Evolutionary conservation across 2,888 invertebrate species (phyloP), one percentile per base, ranked within the genome.

Genomic region (Molorchus minor): DNA sequence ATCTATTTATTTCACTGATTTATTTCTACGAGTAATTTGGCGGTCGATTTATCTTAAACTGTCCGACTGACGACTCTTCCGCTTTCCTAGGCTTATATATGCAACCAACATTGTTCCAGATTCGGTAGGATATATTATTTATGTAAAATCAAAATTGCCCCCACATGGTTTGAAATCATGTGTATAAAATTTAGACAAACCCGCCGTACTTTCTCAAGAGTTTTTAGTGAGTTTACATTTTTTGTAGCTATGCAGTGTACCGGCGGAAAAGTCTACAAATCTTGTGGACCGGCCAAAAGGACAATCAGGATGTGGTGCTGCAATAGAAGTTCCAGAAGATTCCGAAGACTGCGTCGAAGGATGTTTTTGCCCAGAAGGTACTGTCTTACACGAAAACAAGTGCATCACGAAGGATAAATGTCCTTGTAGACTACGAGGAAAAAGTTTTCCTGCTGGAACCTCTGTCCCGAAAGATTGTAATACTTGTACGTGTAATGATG

Each of bases 321-420:
- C 83, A 68, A 29, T 76, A 3, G 71, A 72, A 71, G 38, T 68
- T 1, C 0, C 62, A 73, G 1, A 74, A 58, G 41, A 79, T 0
- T 77, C 75, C 38, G 79, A 82, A 2, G 80, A 84, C 20, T 96
- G 95, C 72, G 88, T 90, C 49, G 94, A 95, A 75, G 96, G 96
- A 0, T 96, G 96, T 77, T 94, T 90, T 82, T 96, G 96, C 76
- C 93, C 94, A 0, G 82, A 85, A 12, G 93, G 92, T 0, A 86
- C 88, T 0, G 85, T 93, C 1, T 82, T 92, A 4, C 89, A 93
- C 67, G 86, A 88, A 2, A 88, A 88, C n/a, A 84, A 84, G 29
- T 96, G 96, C 73, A 86, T 95, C 36, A 82, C 84, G 0, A 83
- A 82, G 15, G 84, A 86, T 4, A 82, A 90, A 56, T 96, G 96